phyloP scores from a whole-genome alignment of 2,888 invertebrate species.

The Phytoseiulus persimilis region DNA sequence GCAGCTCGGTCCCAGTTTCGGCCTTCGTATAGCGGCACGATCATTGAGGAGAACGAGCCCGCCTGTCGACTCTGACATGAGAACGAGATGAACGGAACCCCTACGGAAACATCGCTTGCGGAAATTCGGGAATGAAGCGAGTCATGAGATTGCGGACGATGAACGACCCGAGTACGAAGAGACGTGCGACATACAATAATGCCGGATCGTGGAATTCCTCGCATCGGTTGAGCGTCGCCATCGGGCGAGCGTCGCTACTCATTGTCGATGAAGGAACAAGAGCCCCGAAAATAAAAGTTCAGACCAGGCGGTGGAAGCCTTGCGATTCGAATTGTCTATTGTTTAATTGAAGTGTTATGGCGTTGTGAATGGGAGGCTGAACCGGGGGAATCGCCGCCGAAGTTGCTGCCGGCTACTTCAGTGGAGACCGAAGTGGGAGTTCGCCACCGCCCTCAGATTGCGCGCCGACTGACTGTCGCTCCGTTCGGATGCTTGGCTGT shows the following conservation, averaged over 20 bases:
- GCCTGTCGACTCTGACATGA: no score
- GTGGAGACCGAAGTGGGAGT: not conserved
- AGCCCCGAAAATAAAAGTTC: not conserved
- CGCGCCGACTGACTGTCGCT: not conserved
- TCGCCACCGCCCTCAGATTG: not conserved
- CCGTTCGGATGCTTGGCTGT: not conserved
- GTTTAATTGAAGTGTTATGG: not conserved
- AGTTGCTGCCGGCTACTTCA: not conserved
- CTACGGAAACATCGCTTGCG: no score
- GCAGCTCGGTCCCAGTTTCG: no score
- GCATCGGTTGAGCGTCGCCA: not conserved
- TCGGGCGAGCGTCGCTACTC: not conserved
- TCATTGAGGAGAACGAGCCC: no score
- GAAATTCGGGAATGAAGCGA: no score
- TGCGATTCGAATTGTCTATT: not conserved
- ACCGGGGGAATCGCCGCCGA: not conserved
- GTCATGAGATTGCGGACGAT: not conserved
- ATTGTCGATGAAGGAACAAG: not conserved
- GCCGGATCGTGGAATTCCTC: not conserved
- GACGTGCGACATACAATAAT: not conserved
- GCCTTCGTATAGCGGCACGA: no score
- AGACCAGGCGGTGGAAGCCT: not conserved
- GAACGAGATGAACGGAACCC: no score
- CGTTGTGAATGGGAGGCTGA: not conserved
- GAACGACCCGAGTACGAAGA: not conserved